phyloP scores from a whole-genome alignment of 1,140 invertebrate species.

The Drosophila simulans region DNA sequence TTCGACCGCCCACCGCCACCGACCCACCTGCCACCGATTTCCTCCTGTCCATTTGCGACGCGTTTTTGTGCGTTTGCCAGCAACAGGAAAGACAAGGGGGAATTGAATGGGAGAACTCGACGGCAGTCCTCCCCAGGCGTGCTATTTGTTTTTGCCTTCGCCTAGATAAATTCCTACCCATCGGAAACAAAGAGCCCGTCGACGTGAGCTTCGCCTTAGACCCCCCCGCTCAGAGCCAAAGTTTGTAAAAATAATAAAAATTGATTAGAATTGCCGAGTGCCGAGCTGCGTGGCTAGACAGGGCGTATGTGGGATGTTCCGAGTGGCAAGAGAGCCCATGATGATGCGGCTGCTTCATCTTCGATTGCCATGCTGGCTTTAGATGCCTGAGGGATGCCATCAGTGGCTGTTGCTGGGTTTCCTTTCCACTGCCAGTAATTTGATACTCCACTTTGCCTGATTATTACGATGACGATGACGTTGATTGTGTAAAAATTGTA shows the following conservation, averaged over 20 bases:
- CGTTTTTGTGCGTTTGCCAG: slow-evolving; percentile 73
- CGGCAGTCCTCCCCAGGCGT: slow-evolving; percentile 69
- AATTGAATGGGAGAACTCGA: slow-evolving; percentile 19
- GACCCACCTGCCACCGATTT: not conserved
- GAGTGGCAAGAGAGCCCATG: slow-evolving; percentile 13
- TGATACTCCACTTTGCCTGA: slow-evolving; percentile 82
- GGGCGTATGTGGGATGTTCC: slow-evolving; percentile 58
- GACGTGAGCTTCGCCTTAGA: slow-evolving; percentile 30
- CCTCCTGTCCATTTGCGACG: slow-evolving; percentile 21
- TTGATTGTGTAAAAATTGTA: slow-evolving; percentile 83
- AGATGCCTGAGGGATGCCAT: slow-evolving; percentile 49
- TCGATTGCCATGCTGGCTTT: slow-evolving; percentile 62
- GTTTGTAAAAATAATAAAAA: slow-evolving; percentile 84
- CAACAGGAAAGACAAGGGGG: slow-evolving; percentile 26
- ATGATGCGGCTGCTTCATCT: slow-evolving; percentile 56
- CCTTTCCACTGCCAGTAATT: slow-evolving; percentile 62
- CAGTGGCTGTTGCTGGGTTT: slow-evolving; percentile 9
- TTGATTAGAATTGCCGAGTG: slow-evolving; percentile 83
- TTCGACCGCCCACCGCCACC: slow-evolving; percentile 50
- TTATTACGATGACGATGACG: slow-evolving; percentile 78
- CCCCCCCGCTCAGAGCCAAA: slow-evolving; percentile 44
- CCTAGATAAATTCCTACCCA: slow-evolving; percentile 70
- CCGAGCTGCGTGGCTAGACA: slow-evolving; percentile 41
- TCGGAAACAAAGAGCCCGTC: slow-evolving; percentile 66
- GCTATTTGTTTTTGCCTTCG: slow-evolving; percentile 67